phyloP scores from a whole-genome alignment of 92 coral and sea anemone genomes.

The Epizoanthus illoricatus region DNA sequence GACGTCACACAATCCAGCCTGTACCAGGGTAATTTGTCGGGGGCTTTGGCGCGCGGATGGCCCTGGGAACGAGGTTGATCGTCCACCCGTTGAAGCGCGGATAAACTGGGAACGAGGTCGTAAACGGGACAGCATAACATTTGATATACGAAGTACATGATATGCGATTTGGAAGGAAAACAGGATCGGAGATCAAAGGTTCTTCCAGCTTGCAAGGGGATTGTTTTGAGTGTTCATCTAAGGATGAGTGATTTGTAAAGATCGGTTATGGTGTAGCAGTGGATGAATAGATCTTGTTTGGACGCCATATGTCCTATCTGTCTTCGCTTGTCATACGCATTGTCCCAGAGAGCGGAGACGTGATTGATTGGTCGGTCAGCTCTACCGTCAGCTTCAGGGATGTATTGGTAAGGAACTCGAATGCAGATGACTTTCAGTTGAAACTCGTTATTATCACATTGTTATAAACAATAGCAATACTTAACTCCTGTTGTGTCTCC shows the following conservation, averaged over 20 bases:
- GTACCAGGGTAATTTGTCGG: too few relatives aligned
- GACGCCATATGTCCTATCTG: constrained; percentile 70
- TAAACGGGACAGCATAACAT: not conserved
- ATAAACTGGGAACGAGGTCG: not conserved
- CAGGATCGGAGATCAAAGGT: not conserved
- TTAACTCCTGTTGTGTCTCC: too few relatives aligned
- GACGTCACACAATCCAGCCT: too few relatives aligned
- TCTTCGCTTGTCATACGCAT: constrained; percentile 85
- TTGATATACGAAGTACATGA: constrained; percentile 8
- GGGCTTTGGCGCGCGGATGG: too few relatives aligned
- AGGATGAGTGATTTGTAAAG: not conserved
- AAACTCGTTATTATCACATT: too few relatives aligned
- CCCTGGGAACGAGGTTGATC: too few relatives aligned
- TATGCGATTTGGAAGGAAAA: not conserved
- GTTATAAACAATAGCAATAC: too few relatives aligned
- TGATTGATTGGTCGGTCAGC: constrained; percentile 86
- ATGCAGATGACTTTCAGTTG: too few relatives aligned
- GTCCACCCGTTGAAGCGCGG: too few relatives aligned
- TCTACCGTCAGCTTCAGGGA: constrained; percentile 77
- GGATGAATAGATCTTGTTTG: constrained; percentile 11
- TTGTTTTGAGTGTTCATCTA: not conserved
- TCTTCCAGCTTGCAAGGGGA: too few relatives aligned
- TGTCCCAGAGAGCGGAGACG: constrained; percentile 84
- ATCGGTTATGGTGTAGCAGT: constrained; percentile 30
- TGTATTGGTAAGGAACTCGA: constrained; percentile 76